Percentiles rank a stretch among this genome's conserved stretches.
Evolutionary conservation across 2,888 invertebrate species (phyloP).

Genomic region (Pocota personata): DNA sequence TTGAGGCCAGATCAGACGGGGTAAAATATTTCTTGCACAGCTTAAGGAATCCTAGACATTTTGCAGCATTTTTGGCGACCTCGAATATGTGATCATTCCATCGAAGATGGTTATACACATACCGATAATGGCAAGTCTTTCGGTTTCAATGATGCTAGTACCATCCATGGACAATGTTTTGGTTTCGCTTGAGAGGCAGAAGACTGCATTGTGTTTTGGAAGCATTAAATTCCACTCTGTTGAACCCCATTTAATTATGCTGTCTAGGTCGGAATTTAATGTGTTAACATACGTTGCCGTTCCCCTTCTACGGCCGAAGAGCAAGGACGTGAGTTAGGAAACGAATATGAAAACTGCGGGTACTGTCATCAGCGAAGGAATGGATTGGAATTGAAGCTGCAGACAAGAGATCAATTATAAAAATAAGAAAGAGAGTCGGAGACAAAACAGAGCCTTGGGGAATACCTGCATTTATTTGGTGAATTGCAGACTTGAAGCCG

Average conservation of each 20-base stretch:
- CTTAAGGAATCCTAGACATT: neutral
- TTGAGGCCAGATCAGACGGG: neutral
- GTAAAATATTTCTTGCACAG: neutral
- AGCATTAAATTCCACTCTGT: neutral
- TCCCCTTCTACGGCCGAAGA: constrained; percentile 4
- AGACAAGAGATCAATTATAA: no score
- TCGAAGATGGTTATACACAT: neutral
- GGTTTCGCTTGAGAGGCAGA: neutral
- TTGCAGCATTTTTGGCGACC: neutral
- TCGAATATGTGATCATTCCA: constrained; percentile 10
- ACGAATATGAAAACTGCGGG: neutral
- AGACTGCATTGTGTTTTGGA: constrained; percentile 7
- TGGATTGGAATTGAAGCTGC: no score
- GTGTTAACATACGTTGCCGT: constrained; percentile 7
- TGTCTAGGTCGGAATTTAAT: neutral
- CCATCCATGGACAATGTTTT: neutral
- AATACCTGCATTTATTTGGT: no score
- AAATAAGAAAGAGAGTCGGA: no score
- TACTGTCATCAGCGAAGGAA: no score
- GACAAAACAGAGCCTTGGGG: no score
- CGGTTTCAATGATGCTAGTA: neutral
- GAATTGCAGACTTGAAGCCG: no score
- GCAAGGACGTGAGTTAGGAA: neutral
- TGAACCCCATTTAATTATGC: neutral
- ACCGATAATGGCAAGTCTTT: no score